Evolutionary conservation across 2,113 vertebrate genomes (phyloP).

Genomic region (Aspidoscelis tigris): DNA sequence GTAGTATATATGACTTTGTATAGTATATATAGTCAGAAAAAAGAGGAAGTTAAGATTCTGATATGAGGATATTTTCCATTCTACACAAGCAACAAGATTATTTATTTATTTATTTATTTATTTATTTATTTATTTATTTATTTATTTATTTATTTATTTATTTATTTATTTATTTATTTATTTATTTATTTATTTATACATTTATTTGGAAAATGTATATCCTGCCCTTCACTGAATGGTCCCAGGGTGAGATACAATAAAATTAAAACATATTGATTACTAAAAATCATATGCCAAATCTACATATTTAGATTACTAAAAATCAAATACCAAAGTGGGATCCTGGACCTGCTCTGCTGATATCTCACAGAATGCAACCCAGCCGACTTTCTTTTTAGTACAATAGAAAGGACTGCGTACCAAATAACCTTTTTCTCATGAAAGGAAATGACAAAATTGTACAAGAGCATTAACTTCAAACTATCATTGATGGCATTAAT

Average conservation of each 20-base stretch:
- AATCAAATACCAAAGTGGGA: not conserved
- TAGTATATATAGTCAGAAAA: not conserved
- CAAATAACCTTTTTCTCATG: slow-evolving; percentile 11
- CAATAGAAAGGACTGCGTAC: slow-evolving; percentile 4
- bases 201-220: too few relatives aligned
- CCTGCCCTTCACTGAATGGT: too few relatives aligned
- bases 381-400: not conserved
- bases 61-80: not conserved
- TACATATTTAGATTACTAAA: not conserved
- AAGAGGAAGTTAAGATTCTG: not conserved
- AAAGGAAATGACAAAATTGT: slow-evolving; percentile 31
- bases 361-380: not conserved
- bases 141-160: too few relatives aligned
- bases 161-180: too few relatives aligned
- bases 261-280: too few relatives aligned
- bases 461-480: not conserved
- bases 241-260: too few relatives aligned
- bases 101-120: too few relatives aligned
- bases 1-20: not conserved
- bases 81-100: not conserved
- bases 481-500: slow-evolving; percentile 16
- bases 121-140: too few relatives aligned
- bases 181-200: too few relatives aligned
- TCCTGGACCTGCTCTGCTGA: not conserved
- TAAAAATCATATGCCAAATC: too few relatives aligned